Conservation (phyloP, 2,888 invertebrate species). For the Ophion costatus region DNA sequence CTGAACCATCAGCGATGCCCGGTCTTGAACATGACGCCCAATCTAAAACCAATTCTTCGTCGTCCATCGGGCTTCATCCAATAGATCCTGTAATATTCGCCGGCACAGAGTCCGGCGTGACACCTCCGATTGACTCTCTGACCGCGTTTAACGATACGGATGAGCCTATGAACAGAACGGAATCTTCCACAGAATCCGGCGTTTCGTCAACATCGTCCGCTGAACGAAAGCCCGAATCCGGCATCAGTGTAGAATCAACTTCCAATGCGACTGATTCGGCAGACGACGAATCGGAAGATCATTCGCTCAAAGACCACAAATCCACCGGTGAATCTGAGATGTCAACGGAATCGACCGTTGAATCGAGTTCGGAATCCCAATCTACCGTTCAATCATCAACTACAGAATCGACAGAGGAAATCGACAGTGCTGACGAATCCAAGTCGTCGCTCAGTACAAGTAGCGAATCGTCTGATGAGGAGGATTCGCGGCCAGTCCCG, state of each 20-base stretch:
- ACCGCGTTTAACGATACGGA: not conserved
- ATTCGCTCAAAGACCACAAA: slow-evolving; percentile 34
- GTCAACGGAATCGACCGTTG: slow-evolving; percentile 73
- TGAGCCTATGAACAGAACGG: slow-evolving; percentile 66
- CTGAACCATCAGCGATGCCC: slow-evolving; percentile 66
- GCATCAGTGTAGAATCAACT: not conserved
- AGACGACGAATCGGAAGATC: not conserved
- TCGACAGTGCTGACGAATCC: slow-evolving; percentile 33
- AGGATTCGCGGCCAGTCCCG: not conserved
- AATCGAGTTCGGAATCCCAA: slow-evolving; percentile 72
- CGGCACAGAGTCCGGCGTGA: slow-evolving; percentile 73
- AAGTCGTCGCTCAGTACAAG: not conserved
- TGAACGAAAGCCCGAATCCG: slow-evolving; percentile 56
- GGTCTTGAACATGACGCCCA: slow-evolving; percentile 70
- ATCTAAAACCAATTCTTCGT: slow-evolving; percentile 45
- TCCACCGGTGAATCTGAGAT: slow-evolving; percentile 69
- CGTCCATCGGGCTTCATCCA: slow-evolving; percentile 61
- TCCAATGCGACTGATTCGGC: not conserved
- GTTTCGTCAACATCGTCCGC: slow-evolving; percentile 67
- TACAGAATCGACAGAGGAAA: slow-evolving; percentile 75
- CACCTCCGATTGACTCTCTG: slow-evolving; percentile 25
- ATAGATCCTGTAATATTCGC: slow-evolving; percentile 74
- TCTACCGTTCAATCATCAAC: slow-evolving; percentile 73
- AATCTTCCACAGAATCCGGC: slow-evolving; percentile 22
- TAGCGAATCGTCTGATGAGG: not conserved